phyloP scores from a whole-genome alignment of 2,113 vertebrate genomes.

The Carlito syrichta region DNA sequence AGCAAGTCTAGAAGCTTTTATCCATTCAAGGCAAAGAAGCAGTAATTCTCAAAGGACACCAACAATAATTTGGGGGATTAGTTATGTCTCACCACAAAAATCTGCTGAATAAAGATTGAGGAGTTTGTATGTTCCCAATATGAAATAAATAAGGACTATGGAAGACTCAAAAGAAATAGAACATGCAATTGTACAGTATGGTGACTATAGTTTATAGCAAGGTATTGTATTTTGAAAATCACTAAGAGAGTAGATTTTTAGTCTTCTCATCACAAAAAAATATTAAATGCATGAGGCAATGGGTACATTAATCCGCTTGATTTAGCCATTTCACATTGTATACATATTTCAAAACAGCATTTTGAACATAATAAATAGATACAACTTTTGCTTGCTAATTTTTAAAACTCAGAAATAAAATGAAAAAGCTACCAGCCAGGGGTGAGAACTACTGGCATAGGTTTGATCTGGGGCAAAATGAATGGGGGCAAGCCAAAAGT shows the following conservation, averaged over 20 bases:
- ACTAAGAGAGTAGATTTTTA: not conserved
- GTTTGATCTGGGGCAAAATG: not conserved
- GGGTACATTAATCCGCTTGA: not conserved
- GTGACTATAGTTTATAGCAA: not conserved
- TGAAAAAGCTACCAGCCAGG: not conserved
- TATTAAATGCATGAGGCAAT: not conserved
- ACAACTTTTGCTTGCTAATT: not conserved
- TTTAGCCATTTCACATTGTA: not conserved
- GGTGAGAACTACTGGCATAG: not conserved
- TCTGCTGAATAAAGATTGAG: slow-evolving; percentile 45
- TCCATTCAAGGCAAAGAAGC: not conserved
- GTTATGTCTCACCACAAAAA: slow-evolving; percentile 21
- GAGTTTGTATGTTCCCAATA: not conserved
- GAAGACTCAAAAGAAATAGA: not conserved
- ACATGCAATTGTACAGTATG: not conserved
- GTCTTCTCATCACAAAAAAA: not conserved
- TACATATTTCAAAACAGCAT: not conserved
- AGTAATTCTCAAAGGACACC: slow-evolving; percentile 15
- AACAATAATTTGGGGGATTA: not conserved
- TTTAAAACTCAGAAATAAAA: not conserved
- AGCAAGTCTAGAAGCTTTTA: not conserved
- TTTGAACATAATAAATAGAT: not conserved
- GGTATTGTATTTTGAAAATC: not conserved
- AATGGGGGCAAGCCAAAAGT: not conserved
- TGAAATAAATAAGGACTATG: not conserved